Conservation (phyloP, 2,888 invertebrate genomes). For the Hermaeophaga mercurialis region DNA sequence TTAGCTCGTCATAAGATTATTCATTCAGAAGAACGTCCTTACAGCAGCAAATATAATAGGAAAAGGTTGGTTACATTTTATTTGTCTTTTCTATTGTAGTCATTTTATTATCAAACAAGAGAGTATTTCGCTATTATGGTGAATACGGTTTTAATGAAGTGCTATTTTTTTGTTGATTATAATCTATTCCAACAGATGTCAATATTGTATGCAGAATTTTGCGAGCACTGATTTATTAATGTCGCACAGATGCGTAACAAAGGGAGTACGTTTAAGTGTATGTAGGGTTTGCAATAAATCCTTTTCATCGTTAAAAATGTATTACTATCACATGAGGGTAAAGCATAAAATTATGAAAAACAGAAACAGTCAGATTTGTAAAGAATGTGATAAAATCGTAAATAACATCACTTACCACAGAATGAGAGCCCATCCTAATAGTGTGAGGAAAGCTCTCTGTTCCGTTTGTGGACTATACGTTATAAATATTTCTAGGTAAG, state of each 20-base stretch:
- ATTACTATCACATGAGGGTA: background rate
- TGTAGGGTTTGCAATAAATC: slow-evolving; percentile 48
- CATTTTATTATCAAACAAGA: too few species aligned
- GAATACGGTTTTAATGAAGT: too few species aligned
- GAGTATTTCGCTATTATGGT: too few species aligned
- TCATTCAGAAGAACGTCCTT: slow-evolving; percentile 49
- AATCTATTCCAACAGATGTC: slow-evolving; percentile 45
- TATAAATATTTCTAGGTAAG: slow-evolving; percentile 5
- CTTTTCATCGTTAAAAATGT: slow-evolving; percentile 33
- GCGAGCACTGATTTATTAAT: slow-evolving; percentile 42
- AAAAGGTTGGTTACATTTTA: slow-evolving; percentile 14
- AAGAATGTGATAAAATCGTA: slow-evolving; percentile 37
- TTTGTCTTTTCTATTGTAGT: too few species aligned
- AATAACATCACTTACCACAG: slow-evolving; percentile 46
- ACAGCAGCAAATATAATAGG: slow-evolving; percentile 44
- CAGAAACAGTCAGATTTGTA: background rate
- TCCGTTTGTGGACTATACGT: slow-evolving; percentile 26
- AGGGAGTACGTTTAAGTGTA: slow-evolving; percentile 34
- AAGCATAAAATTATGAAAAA: background rate
- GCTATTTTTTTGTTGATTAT: too few species aligned
- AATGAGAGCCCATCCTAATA: slow-evolving; percentile 23
- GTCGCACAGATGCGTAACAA: slow-evolving; percentile 42
- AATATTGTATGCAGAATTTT: slow-evolving; percentile 45
- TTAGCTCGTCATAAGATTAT: slow-evolving; percentile 46
- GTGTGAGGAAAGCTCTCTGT: slow-evolving; percentile 44